These are phyloP conservation scores for Centroberyx gerrardi DNA, from an alignment of 2,797 vertebrate genomes.

Conservation along the genomic window DNA sequence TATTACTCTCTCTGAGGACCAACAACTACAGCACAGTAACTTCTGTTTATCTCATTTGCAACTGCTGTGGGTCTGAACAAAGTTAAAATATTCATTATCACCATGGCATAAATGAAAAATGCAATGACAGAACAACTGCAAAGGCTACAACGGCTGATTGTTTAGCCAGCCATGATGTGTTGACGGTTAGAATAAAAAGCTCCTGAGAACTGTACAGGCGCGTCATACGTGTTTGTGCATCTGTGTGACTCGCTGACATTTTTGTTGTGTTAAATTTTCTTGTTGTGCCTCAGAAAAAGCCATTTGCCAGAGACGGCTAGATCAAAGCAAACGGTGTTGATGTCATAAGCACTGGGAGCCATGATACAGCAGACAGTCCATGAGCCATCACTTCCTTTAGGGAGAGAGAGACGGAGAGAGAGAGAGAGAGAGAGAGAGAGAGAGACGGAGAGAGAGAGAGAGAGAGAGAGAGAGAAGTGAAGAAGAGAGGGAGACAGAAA, in stretches of 20 bases:
- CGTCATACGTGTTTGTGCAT: constrained; percentile 4
- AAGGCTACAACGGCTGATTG: constrained; percentile 35
- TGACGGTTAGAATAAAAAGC: not conserved
- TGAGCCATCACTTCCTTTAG: constrained; percentile 49
- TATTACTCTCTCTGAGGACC: too few relatives aligned
- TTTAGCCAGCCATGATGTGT: not conserved
- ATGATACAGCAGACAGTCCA: constrained; percentile 46
- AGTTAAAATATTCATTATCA: not conserved
- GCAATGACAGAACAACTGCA: constrained; percentile 13
- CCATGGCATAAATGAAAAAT: not conserved
- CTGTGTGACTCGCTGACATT: constrained; percentile 11
- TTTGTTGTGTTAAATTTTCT: constrained; percentile 48
- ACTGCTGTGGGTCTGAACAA: not conserved
- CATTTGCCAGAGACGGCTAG: constrained; percentile 63
- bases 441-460: not conserved
- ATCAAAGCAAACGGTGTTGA: constrained; percentile 68
- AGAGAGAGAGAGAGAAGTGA: constrained; percentile 17
- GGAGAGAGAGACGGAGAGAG: constrained; percentile 6
- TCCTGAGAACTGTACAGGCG: constrained; percentile 10
- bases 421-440: constrained; percentile 13
- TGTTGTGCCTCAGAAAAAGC: constrained; percentile 46
- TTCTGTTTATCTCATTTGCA: not conserved
- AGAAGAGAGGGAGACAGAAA: constrained; percentile 26
- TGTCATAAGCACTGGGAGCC: constrained; percentile 68
- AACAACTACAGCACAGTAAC: not conserved